Evolutionary conservation across 2,113 vertebrate genomes (phyloP).

Genomic region (Sphaerodactylus townsendi): DNA sequence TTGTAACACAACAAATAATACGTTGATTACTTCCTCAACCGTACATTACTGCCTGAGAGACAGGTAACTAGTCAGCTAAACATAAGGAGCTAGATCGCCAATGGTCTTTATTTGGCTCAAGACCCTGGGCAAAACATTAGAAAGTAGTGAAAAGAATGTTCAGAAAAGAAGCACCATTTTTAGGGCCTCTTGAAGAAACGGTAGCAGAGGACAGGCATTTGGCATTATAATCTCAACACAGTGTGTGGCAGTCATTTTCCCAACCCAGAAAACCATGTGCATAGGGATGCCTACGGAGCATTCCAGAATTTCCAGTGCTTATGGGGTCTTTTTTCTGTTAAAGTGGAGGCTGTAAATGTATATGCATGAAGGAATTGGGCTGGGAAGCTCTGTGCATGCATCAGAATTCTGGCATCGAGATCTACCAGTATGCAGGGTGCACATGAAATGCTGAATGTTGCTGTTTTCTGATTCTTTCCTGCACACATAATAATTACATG

Average conservation of each 20-base stretch:
- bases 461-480: background rate
- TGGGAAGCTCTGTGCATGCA: background rate
- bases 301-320: too few species aligned
- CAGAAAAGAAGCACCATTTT: background rate
- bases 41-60: background rate
- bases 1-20: background rate
- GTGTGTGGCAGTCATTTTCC: background rate
- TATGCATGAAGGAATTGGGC: background rate
- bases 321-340: background rate
- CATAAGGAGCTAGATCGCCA: background rate
- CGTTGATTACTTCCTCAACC: background rate
- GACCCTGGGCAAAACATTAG: background rate
- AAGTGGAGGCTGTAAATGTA: background rate
- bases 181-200: background rate
- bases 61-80: background rate
- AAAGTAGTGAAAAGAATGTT: background rate
- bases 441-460: background rate
- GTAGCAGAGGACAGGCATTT: background rate
- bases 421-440: background rate
- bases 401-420: background rate
- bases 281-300: too few species aligned
- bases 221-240: background rate
- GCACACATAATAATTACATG: background rate
- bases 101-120: background rate
- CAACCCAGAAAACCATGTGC: too few species aligned